Base-by-base conservation (phyloP, 2,797 vertebrate genomes). In the Chaetophractus vellerosus region DNA sequence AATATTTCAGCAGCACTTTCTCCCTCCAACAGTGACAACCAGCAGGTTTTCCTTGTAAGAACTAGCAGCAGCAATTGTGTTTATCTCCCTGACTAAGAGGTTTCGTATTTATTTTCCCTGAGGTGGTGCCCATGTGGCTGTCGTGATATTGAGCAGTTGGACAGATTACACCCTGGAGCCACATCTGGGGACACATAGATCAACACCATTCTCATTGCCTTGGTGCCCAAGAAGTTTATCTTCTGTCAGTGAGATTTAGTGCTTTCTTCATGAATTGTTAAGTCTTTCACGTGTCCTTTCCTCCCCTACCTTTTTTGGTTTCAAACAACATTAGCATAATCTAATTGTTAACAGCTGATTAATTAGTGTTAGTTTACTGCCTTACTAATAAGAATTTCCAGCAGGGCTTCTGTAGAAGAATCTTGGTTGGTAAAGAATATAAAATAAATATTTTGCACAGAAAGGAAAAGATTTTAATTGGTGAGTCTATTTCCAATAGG, bases 171-270 rank as follows among this genome's bases (percentile, higher is more conserved):
- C 98, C 98, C 98, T 98, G 96, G 97, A 98, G 98, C 95, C 97
- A 98, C 97, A 98, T 98, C 98, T 98, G 97, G 36, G 93, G 97
- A 97, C 97, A 90, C 95, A 97, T 96, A 98, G 97, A 98, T 98
- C 98, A 98, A 97, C 97, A 98, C 93, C 76, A 96, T 94, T 98
- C 98, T 97, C 97, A 98, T 97, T 98, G 97, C 94, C 81, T 97
- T 97, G 81, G 59, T 97, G 93, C 92, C 88, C 85, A 96, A 97
- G 95, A 98, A 98, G 97, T 98, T 98, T 98, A 98, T 98, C 97
- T 98, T 98, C 95, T 98, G 98, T 98, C 97, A 98, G 87, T 68
- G 96, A 98, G 97, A 98, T 98, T 98, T 98, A 98, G 95, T 97
- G 79, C 94, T 91, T 97, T 94, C 89, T 96, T 98, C 90, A 95